Conservation (phyloP, 2,113 vertebrate genomes). For the Diadophis punctatus region DNA sequence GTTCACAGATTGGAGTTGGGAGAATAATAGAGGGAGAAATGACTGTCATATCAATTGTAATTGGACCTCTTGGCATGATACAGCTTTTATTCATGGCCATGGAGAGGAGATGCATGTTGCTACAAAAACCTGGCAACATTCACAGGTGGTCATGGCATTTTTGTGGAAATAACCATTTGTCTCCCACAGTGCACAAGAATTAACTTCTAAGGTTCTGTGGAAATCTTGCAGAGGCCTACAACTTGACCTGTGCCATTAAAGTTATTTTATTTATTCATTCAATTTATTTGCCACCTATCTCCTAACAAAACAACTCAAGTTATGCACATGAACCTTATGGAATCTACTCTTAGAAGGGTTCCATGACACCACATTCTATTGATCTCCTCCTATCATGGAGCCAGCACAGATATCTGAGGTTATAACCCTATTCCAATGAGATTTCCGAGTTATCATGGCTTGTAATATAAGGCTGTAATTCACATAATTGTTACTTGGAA, state of each 20-base stretch:
- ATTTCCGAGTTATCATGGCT: not conserved
- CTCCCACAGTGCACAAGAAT: not conserved
- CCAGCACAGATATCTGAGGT: not conserved
- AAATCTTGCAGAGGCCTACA: not conserved
- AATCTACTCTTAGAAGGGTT: not conserved
- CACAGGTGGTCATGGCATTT: not conserved
- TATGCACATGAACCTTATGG: not conserved
- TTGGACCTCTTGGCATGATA: not conserved
- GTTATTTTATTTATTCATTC: not conserved
- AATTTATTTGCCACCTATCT: not conserved
- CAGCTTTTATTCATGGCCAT: not conserved
- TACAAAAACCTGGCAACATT: not conserved
- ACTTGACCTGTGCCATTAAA: not conserved
- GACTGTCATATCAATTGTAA: not conserved
- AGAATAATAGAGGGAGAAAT: not conserved
- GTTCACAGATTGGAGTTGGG: not conserved
- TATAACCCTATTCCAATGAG: not conserved
- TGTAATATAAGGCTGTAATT: not conserved
- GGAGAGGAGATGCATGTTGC: not conserved
- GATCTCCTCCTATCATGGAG: not conserved
- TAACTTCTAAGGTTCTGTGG: not conserved
- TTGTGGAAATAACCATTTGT: not conserved
- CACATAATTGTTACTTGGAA: not conserved
- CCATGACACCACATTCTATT: not conserved
- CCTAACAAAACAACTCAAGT: not conserved